Conservation (phyloP, 2,888 invertebrate genomes). For the Graphium colonna region DNA sequence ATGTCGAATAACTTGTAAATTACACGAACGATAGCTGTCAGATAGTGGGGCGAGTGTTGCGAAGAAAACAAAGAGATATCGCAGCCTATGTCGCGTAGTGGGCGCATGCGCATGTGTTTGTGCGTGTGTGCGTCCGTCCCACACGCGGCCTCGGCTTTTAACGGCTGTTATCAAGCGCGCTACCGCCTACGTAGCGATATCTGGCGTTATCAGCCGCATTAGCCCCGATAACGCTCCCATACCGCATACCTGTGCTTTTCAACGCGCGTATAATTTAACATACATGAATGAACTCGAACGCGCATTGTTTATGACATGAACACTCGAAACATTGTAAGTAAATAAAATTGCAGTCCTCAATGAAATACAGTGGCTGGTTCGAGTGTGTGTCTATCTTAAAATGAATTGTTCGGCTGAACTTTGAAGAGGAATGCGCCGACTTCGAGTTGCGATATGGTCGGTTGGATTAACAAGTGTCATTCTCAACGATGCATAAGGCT, state of each 20-base stretch:
- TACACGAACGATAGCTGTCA: slow-evolving; percentile 55
- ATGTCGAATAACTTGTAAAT: no score
- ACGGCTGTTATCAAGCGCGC: slow-evolving; percentile 41
- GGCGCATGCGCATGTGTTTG: slow-evolving; percentile 23
- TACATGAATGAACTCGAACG: slow-evolving; percentile 46
- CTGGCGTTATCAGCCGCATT: slow-evolving; percentile 56
- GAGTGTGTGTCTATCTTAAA: no score
- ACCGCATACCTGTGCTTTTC: slow-evolving; percentile 53
- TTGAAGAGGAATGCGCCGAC: no score
- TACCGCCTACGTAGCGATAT: slow-evolving; percentile 59
- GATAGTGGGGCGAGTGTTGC: slow-evolving; percentile 53
- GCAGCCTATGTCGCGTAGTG: slow-evolving; percentile 39
- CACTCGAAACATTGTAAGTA: slow-evolving; percentile 24
- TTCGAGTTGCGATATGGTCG: no score
- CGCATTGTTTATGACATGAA: slow-evolving; percentile 29
- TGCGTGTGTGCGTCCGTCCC: slow-evolving; percentile 31
- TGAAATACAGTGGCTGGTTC: no score
- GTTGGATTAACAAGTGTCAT: no score
- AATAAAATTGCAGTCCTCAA: slow-evolving; percentile 20
- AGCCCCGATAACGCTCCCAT: slow-evolving; percentile 56
- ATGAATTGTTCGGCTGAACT: no score
- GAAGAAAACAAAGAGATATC: slow-evolving; percentile 67
- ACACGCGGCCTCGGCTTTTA: slow-evolving; percentile 17
- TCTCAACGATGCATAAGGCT: no score
- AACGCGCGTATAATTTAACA: slow-evolving; percentile 38